Evolutionary conservation across 1,140 invertebrate species (phyloP), one percentile per base, ranked within the genome.

Genomic region (Pseudomyrmex concolor): DNA sequence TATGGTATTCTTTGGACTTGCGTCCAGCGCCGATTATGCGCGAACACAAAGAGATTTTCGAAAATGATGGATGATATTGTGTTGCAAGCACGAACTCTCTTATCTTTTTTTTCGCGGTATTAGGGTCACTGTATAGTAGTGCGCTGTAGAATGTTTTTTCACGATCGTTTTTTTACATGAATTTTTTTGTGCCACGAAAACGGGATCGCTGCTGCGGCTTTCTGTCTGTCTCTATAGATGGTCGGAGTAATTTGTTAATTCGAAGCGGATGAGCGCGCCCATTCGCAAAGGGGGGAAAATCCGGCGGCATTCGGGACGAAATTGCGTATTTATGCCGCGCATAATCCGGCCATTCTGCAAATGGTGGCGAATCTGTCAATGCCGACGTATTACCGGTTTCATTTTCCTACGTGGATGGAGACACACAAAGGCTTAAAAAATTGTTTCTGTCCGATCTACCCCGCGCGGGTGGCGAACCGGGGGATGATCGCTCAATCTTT

Each of bases 271-370:
- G 86, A 88, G 87, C 86, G 87, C 87, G 84, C 83, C 87, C 78
- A 83, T 89, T 88, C 86, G 80, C 86, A 85, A 66, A 63, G 76
- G 87, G 86, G 86, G 67, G 57, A 48, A 70, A 63, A 34, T 34
- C 68, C 62, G 80, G 9, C 57, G 63, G 83, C 82, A 87, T 88
- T 90, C 74, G 89, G 74, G 88, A 82, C 89, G 84, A 93, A 93
- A 93, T 93, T 91, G 92, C 91, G 89, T 93, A 93, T 93, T 93
- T 93, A 93, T 94, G 89, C 92, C 85, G 73, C 90, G 92, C 91
- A 94, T 93, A 94, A 94, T 94, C 89, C 90, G 80, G 77, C 92
- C 91, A 94, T 94, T 93, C 89, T 90, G 81, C 77, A 86, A 92
- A 93, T 91, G 89, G 91, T 90, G 86, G 85, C 81, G 89, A 92